Conservation (phyloP, 2,888 invertebrate genomes). For the Limnephilus auricula region DNA sequence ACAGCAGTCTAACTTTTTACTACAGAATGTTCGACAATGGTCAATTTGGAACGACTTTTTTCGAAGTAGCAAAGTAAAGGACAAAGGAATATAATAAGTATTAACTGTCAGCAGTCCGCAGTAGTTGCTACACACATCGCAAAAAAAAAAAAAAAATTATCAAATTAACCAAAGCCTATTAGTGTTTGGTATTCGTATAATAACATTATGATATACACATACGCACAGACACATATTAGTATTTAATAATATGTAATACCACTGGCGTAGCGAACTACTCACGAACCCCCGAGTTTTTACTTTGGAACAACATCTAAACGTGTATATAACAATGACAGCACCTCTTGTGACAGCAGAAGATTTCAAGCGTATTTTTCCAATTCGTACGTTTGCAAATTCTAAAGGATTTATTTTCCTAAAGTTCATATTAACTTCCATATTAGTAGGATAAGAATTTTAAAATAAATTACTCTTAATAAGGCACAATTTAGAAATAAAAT, state of each 20-base stretch:
- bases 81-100: background rate
- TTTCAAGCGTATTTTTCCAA: too few relatives aligned
- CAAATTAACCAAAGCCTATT: conserved; percentile 52
- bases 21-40: background rate
- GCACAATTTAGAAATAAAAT: too few relatives aligned
- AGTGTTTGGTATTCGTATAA: conserved; percentile 35
- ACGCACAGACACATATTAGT: background rate
- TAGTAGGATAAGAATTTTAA: too few relatives aligned
- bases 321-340: too few relatives aligned
- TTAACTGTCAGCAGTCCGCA: background rate
- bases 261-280: background rate
- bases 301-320: background rate
- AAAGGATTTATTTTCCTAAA: too few relatives aligned
- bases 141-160: conserved; percentile 48
- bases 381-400: too few relatives aligned
- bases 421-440: too few relatives aligned
- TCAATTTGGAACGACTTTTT: background rate
- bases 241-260: background rate
- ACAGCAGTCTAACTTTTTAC: background rate
- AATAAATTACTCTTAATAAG: too few relatives aligned
- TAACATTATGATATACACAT: background rate
- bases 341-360: too few relatives aligned
- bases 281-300: background rate
- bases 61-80: background rate
- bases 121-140: conserved; percentile 1